phyloP scores from a whole-genome alignment of 1,140 invertebrate species.

The Pseudomyrmex pallidus region DNA sequence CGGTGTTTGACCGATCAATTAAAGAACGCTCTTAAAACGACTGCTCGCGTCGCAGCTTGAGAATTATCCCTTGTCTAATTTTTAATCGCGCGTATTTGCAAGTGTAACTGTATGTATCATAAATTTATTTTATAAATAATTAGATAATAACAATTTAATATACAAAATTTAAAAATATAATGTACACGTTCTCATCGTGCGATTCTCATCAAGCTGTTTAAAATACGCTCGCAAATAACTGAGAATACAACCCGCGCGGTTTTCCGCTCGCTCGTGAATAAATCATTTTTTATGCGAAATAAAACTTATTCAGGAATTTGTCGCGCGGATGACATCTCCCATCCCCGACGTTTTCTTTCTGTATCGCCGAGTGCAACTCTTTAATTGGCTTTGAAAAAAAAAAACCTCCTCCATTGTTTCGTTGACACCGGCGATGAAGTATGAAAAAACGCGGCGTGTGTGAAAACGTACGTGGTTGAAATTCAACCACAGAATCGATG shows the following conservation, averaged over 20 bases:
- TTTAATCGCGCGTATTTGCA: neutral
- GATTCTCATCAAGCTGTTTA: no score
- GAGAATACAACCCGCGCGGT: neutral
- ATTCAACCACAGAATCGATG: neutral
- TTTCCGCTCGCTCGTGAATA: neutral
- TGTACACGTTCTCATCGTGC: no score
- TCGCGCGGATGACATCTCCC: neutral
- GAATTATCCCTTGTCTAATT: slow-evolving; percentile 22
- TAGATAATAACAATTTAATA: no score
- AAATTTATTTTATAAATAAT: no score
- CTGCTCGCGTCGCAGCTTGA: slow-evolving; percentile 19
- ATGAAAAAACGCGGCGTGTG: neutral
- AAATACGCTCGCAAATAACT: neutral
- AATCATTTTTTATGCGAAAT: slow-evolving; percentile 11
- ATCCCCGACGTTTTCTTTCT: neutral
- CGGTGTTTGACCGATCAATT: slow-evolving; percentile 48
- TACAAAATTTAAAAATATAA: no score
- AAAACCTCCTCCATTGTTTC: neutral
- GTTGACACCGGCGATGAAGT: neutral
- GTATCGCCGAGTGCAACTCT: neutral
- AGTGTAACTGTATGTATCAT: neutral
- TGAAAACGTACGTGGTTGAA: neutral
- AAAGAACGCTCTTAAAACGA: slow-evolving; percentile 48
- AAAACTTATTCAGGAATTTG: neutral
- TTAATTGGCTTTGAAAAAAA: slow-evolving; percentile 41